Evolutionary conservation across 2,888 invertebrate genomes (phyloP).

Genomic region (Axea sp.): DNA sequence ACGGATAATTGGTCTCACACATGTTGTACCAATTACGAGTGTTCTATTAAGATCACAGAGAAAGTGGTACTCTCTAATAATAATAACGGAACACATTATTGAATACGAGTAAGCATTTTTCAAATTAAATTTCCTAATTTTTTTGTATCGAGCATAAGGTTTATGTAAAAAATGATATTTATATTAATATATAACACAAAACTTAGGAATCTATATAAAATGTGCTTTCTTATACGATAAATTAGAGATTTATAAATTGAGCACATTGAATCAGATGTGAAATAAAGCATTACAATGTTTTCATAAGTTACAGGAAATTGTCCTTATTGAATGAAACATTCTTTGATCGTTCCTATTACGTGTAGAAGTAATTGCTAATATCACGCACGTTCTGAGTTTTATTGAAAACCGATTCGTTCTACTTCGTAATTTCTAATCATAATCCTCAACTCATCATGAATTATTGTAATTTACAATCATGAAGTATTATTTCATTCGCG

Average conservation of each 20-base stretch:
- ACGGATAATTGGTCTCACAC: slow-evolving; percentile 1
- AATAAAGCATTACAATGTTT: no score
- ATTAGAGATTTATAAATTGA: no score
- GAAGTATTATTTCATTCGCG: no score
- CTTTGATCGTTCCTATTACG: slow-evolving; percentile 36
- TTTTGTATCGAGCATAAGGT: no score
- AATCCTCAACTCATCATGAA: slow-evolving; percentile 8
- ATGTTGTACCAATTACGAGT: slow-evolving; percentile 7
- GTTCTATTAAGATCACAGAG: slow-evolving; percentile 14
- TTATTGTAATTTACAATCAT: background rate
- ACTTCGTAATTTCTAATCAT: slow-evolving; percentile 32
- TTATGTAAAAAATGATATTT: no score
- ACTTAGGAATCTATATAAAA: no score
- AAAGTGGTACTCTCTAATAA: slow-evolving; percentile 33
- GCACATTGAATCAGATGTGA: no score
- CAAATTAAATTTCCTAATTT: no score
- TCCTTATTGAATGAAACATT: slow-evolving; percentile 41
- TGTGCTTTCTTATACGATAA: no score
- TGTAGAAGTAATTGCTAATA: slow-evolving; percentile 15
- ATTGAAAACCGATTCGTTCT: slow-evolving; percentile 52
- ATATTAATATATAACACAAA: no score
- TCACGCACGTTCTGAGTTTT: slow-evolving; percentile 45
- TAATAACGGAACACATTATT: no score
- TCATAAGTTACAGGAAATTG: slow-evolving; percentile 21
- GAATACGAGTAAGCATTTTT: no score